Base-by-base conservation (phyloP, 2,888 invertebrate genomes). In the Ophion ventricosus region DNA sequence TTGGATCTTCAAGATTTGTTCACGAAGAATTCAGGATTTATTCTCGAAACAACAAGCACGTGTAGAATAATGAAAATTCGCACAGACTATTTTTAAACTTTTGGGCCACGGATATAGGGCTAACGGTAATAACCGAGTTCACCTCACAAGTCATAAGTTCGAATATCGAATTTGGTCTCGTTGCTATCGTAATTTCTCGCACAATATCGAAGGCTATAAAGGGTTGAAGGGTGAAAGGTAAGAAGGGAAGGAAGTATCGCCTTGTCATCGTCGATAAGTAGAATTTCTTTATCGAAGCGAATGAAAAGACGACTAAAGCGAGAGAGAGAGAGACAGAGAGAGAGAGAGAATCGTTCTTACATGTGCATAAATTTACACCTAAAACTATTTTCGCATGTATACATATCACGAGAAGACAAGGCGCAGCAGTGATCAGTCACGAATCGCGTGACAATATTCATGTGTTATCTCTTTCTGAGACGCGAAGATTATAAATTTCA, bases 401-500 rank as follows among this genome's bases (percentile, higher is more conserved):
- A 57, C 57, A 35, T 35, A 17, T 26, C 17, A 61, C 14, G 20
- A 10, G 7, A 10, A 40, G 40, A 57, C 40, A 25, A 59, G 7
- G 11, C 23, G 40, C 8, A 20, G 43, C 23, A 56, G 11, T 74
- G 69, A 49, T 49, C 54, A 23, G 75, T 64, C 64, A 23, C 14
- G 20, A 14, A 11, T 64, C 64, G 61, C 7, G 1, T 56, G 54
- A 54, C 17, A 49, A 63, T 26, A 49, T 61, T 49, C 29, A 57
- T 35, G 57, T 25, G n/a, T 61, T 72, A 59, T 57, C n/a, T 54
- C 57, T 70, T 64, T 35, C 35, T 70, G 57, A 84, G 57, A 69
- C 25, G 73, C 29, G 61, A 64, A 73, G 77, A 80, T 74, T 74
- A 75, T n/a, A 63, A 67, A 77, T 78, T 73, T 80, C 69, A 63